Conservation (phyloP, 2,888 invertebrate genomes). For the Emesis russula region DNA sequence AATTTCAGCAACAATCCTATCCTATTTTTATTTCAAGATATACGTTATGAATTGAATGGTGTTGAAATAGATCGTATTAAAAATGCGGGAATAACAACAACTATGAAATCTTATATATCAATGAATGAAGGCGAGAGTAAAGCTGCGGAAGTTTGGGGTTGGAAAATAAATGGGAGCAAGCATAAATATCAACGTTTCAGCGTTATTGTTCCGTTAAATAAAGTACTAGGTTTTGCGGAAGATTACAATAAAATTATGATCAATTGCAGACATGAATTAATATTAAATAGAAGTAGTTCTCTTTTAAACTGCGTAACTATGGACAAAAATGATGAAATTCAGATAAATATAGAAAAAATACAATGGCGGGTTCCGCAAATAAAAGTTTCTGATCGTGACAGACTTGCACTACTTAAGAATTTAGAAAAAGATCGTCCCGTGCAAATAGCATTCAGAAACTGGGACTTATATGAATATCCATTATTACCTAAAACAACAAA, state of each 20-base stretch:
- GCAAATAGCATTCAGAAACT: constrained; percentile 52
- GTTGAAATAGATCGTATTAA: constrained; percentile 66
- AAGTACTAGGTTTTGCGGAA: constrained; percentile 77
- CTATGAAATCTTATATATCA: constrained; percentile 48
- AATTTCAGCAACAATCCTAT: neutral
- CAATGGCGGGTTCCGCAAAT: constrained; percentile 30
- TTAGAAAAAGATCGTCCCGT: constrained; percentile 86
- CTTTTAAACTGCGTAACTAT: constrained; percentile 6
- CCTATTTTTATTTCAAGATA: constrained; percentile 36
- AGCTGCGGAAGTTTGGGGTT: neutral
- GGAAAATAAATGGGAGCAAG: neutral
- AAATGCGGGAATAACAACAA: constrained; percentile 71
- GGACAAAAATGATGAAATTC: constrained; percentile 50
- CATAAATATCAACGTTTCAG: constrained; percentile 79
- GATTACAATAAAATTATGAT: constrained; percentile 91
- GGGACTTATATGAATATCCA: constrained; percentile 5
- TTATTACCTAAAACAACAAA: neutral
- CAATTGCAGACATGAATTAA: constrained; percentile 91
- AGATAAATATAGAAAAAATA: constrained; percentile 72
- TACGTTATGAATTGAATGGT: constrained; percentile 52
- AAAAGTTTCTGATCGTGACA: constrained; percentile 76
- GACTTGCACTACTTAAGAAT: constrained; percentile 56
- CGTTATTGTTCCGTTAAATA: constrained; percentile 24
- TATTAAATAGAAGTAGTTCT: constrained; percentile 76
- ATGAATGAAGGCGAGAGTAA: constrained; percentile 24